Conservation (phyloP, 2,113 vertebrate species). For the Menura novaehollandiae region DNA sequence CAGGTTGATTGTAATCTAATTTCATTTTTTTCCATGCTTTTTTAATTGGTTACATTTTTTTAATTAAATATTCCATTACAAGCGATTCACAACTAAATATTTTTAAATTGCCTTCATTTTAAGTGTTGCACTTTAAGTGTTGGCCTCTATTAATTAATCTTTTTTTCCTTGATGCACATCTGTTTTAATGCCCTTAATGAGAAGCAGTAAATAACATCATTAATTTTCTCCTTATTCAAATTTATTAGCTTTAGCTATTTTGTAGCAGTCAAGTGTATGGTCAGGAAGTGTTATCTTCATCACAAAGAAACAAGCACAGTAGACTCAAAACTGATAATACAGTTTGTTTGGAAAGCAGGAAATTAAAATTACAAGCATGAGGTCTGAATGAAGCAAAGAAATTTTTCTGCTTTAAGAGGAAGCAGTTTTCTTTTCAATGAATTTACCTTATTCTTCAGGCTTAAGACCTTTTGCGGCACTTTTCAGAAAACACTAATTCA, state of each 20-base stretch:
- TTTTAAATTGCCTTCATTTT: neutral
- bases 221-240: slow-evolving; percentile 3
- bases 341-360: neutral
- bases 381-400: neutral
- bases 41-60: neutral
- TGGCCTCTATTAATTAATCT: slow-evolving; percentile 1
- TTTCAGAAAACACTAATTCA: neutral
- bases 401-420: neutral
- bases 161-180: neutral
- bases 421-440: neutral
- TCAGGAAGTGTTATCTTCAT: neutral
- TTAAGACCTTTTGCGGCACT: neutral
- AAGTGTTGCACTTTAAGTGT: neutral
- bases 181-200: slow-evolving; percentile 26
- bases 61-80: neutral
- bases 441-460: neutral
- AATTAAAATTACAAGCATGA: neutral
- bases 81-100: neutral
- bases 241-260: neutral
- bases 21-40: neutral
- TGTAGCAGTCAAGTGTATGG: neutral
- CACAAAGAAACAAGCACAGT: neutral
- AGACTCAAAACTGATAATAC: neutral
- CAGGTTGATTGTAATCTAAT: neutral
- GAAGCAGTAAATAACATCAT: slow-evolving; percentile 10